Evolutionary conservation across 1,140 invertebrate genomes (phyloP), one percentile per base, ranked within the genome.

Genomic region (Lamellibrachia luymesi): DNA sequence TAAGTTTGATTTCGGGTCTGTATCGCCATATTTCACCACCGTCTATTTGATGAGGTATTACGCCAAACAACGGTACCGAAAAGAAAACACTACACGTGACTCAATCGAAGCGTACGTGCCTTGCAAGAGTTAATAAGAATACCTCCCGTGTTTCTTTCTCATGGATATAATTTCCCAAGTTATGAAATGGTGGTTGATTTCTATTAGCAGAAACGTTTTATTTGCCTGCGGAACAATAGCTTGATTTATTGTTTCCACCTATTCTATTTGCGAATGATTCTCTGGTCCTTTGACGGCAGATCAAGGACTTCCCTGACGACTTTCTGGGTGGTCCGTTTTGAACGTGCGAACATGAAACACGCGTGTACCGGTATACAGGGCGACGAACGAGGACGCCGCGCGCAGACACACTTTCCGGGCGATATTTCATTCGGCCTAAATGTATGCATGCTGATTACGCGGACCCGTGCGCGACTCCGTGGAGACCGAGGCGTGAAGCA

Each of bases 181-280:
- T 80, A 22, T 80, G 6, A 80, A 80, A 80, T 80, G 64, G 64
- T 80, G 64, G 2, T 80, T 80, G 64, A 80, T 80, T 80, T 80
- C 64, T 80, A 80, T 80, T 80, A 80, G 64, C 64, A 80, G 64
- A 17, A 80, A 80, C 64, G 64, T 80, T 80, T 80, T 80, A 80
- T 80, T 22, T 80, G 64, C 64, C 64, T 80, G 13, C 64, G 64
- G 13, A 80, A 80, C 25, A 80, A 80, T 80, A 80, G 64, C 64
- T 80, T 80, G 25, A 80, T 80, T 80, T 80, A 80, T 80, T 22
- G 64, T 80, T 80, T 80, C 64, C 64, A 80, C 64, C 64, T 80
- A 80, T 80, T 80, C 64, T 80, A 80, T 80, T 80, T 80, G 25
- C 64, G 64, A 80, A 80, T 17, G 64, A 80, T 80, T 80, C 64